Evolutionary conservation across 2,113 vertebrate species (phyloP).

Genomic region (Nycticryphes semicollaris): DNA sequence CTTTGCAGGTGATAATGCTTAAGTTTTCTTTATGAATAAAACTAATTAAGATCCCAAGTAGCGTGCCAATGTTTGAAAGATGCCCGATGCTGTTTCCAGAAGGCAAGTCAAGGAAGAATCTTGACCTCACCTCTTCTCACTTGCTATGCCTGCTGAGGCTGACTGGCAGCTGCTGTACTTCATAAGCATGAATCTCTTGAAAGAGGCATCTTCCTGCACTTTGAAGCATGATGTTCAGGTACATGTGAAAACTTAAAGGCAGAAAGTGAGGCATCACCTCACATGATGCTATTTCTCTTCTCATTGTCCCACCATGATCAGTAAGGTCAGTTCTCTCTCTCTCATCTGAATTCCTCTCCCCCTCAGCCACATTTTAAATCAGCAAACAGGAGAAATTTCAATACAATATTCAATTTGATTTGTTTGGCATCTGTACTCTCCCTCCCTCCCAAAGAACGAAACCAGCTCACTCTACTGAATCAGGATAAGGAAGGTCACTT

Average conservation of each 20-base stretch:
- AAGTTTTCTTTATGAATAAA: neutral
- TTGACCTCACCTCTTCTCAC: neutral
- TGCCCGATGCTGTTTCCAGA: neutral
- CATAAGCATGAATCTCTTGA: accelerated
- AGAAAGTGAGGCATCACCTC: neutral
- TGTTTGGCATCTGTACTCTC: neutral
- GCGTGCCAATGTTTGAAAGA: accelerated
- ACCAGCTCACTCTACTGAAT: neutral
- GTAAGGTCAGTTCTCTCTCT: neutral
- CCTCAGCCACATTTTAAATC: neutral
- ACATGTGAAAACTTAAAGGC: neutral
- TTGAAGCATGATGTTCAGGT: neutral
- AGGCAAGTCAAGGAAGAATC: neutral
- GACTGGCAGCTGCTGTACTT: neutral
- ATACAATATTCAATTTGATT: neutral
- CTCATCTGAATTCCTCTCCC: neutral
- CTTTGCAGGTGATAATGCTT: neutral
- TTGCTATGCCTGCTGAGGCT: neutral
- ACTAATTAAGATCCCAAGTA: neutral
- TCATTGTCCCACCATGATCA: neutral
- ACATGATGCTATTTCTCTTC: neutral
- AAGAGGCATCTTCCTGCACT: neutral
- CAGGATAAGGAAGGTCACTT: neutral
- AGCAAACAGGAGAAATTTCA: neutral
- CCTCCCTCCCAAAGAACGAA: neutral